phyloP scores from a whole-genome alignment of 2,113 vertebrate genomes.

The Lynx canadensis region DNA sequence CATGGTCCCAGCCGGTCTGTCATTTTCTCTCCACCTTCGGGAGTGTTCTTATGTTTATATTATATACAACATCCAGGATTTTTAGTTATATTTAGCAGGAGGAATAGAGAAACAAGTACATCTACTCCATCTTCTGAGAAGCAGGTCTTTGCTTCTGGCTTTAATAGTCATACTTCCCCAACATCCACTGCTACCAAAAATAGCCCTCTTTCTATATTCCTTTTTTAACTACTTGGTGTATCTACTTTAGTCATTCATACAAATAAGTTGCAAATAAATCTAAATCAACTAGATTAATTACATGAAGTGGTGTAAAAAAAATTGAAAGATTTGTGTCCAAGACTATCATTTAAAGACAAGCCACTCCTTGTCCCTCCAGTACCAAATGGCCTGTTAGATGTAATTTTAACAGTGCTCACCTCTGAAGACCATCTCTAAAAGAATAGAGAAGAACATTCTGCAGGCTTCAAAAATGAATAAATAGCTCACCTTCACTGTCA shows the following conservation, averaged over 20 bases:
- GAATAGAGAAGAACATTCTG: not conserved
- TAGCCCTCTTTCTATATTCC: not conserved
- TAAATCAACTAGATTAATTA: not conserved
- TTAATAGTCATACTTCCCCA: not conserved
- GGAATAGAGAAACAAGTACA: not conserved
- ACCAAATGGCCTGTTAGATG: not conserved
- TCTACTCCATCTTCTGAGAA: not conserved
- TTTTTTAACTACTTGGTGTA: not conserved
- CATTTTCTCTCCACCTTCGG: not conserved
- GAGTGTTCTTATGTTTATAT: not conserved
- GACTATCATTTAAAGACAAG: not conserved
- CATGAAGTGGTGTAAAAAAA: not conserved
- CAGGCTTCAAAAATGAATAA: not conserved
- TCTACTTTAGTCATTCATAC: not conserved
- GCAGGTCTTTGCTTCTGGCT: not conserved
- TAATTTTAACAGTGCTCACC: not conserved
- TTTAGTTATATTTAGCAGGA: not conserved
- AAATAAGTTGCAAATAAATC: not conserved
- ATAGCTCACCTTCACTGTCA: slow-evolving; percentile 89
- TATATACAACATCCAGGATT: not conserved
- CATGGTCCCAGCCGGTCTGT: not conserved
- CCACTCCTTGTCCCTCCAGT: not conserved
- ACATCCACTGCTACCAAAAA: not conserved
- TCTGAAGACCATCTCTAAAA: not conserved
- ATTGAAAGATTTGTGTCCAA: not conserved